Percentiles rank a stretch among this genome's conserved stretches.
phyloP scores from a whole-genome alignment of 2,797 vertebrate species.

The Platyrinchus mystaceus region DNA sequence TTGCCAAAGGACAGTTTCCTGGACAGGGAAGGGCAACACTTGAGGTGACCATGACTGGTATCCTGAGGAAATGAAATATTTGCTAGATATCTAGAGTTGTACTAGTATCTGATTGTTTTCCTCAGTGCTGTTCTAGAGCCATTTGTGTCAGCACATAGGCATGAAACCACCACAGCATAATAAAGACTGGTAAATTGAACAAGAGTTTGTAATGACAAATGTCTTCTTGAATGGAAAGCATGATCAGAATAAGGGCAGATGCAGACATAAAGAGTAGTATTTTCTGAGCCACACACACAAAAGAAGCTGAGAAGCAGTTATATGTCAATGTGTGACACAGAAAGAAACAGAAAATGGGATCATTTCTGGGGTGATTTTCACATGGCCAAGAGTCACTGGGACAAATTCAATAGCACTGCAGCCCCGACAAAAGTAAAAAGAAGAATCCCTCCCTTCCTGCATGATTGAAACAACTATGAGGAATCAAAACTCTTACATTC shows the following conservation, averaged over 20 bases:
- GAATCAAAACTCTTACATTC: neutral
- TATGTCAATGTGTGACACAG: neutral
- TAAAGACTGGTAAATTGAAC: neutral
- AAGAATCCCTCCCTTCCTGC: neutral
- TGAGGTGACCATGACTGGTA: neutral
- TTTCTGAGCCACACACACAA: neutral
- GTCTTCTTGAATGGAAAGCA: neutral
- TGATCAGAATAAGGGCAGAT: neutral
- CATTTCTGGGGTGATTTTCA: neutral
- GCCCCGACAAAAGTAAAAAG: neutral
- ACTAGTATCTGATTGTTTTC: neutral
- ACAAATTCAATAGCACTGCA: neutral
- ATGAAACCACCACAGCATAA: neutral
- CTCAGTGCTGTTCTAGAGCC: neutral
- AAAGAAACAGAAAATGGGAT: neutral
- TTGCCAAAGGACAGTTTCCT: neutral
- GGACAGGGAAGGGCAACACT: neutral
- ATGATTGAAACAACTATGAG: neutral
- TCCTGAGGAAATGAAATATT: neutral
- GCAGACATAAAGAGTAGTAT: neutral
- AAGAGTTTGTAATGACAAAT: neutral
- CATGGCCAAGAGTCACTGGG: neutral
- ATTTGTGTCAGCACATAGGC: fast-evolving
- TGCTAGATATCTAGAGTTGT: neutral
- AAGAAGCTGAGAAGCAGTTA: neutral